Evolutionary conservation across 2,113 vertebrate genomes (phyloP).

Genomic region (Monarcha castaneiventris): DNA sequence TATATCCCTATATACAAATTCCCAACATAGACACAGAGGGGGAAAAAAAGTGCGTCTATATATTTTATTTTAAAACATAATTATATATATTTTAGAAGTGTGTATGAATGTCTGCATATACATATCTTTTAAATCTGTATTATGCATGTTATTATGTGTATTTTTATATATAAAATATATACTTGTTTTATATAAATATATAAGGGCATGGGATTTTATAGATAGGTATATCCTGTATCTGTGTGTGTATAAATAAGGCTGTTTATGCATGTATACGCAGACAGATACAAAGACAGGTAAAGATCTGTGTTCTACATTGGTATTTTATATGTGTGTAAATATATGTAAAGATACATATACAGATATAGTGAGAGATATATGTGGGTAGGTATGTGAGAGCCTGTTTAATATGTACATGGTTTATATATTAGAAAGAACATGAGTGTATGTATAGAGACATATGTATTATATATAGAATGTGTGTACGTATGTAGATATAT

Average conservation of each 20-base stretch:
- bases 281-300: not conserved
- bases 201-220: not conserved
- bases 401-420: not conserved
- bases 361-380: too few relatives aligned
- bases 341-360: not conserved
- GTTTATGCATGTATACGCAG: not conserved
- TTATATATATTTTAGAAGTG: not conserved
- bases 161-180: not conserved
- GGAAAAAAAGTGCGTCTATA: not conserved
- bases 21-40: not conserved
- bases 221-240: not conserved
- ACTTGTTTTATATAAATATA: not conserved
- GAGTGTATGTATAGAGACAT: not conserved
- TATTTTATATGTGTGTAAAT: not conserved
- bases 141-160: not conserved
- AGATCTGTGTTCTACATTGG: not conserved
- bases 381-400: not conserved
- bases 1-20: not conserved
- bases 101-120: not conserved
- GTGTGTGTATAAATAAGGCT: not conserved
- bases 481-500: not conserved
- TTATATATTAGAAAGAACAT: not conserved
- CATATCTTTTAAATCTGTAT: not conserved
- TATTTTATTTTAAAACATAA: not conserved
- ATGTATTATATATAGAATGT: not conserved